Percentiles rank a stretch among this genome's conserved stretches.
Conservation (phyloP, 1,140 invertebrate species). For the Musca vetustissima region DNA sequence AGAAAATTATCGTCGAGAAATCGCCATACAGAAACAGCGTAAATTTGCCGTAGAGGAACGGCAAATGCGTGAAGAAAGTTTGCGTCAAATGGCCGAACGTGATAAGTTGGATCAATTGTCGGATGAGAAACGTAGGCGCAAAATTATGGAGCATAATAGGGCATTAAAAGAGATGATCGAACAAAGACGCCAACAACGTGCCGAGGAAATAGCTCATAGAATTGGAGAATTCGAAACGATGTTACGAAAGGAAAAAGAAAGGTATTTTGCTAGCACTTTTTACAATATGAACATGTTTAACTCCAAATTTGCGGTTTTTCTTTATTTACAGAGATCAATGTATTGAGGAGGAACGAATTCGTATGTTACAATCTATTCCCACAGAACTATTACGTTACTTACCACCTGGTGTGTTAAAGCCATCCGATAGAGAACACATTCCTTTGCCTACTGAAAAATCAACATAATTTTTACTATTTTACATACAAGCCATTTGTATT, state of each 20-base stretch:
- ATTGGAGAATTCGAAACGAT: conserved; percentile 25
- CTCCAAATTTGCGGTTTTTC: background rate
- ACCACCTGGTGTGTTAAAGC: conserved; percentile 28
- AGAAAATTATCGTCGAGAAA: conserved; percentile 22
- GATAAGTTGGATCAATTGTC: conserved; percentile 31
- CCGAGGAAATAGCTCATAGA: conserved; percentile 8
- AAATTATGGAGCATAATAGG: conserved; percentile 30
- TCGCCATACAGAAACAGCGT: background rate
- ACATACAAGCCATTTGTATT: too few species aligned
- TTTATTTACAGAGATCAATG: conserved; percentile 27
- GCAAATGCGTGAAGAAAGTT: conserved; percentile 22
- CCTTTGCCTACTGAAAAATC: conserved; percentile 1
- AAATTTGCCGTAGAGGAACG: conserved; percentile 22
- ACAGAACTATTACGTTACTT: conserved; percentile 29
- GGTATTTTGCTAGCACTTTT: background rate
- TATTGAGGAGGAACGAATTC: conserved; percentile 31
- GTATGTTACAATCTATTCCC: conserved; percentile 27
- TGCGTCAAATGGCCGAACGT: conserved; percentile 28
- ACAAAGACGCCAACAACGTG: conserved; percentile 14
- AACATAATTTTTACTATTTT: too few species aligned
- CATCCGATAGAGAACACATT: conserved; percentile 24
- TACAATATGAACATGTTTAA: too few species aligned
- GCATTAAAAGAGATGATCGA: conserved; percentile 28
- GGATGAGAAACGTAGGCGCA: conserved; percentile 28
- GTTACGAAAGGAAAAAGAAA: conserved; percentile 14